These are phyloP conservation scores for Amphiprion percula DNA, from an alignment of 2,113 vertebrate species.

Conservation along the genomic window DNA sequence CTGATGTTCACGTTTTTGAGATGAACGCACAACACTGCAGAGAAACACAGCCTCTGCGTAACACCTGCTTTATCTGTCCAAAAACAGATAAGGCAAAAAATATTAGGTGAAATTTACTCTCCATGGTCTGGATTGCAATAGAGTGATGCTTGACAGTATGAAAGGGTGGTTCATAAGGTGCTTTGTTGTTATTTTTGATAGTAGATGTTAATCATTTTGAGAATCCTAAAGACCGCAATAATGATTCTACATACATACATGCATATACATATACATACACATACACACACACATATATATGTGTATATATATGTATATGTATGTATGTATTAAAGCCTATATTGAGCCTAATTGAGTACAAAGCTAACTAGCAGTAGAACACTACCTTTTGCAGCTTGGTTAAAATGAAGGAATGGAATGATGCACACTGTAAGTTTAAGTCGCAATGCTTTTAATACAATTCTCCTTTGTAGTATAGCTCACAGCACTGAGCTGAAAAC, in stretches of 20 bases:
- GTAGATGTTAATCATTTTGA: background rate
- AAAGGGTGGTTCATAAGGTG: background rate
- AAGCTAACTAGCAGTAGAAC: background rate
- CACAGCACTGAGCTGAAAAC: conserved; percentile 52
- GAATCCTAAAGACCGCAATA: background rate
- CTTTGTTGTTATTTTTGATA: background rate
- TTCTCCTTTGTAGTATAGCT: conserved; percentile 38
- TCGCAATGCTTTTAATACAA: conserved; percentile 39
- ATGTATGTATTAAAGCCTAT: background rate
- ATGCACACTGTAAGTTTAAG: conserved; percentile 6
- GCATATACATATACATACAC: too few species aligned
- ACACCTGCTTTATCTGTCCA: background rate
- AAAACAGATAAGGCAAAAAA: background rate
- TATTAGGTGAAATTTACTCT: background rate
- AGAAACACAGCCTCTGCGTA: background rate
- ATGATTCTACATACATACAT: background rate
- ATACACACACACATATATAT: too few species aligned
- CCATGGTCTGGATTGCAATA: background rate
- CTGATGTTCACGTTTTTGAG: background rate
- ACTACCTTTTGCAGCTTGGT: background rate
- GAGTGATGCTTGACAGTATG: background rate
- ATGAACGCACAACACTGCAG: background rate
- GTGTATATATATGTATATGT: too few species aligned
- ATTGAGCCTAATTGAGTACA: background rate
- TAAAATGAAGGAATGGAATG: conserved; percentile 30